A percentile compares a stretch with the other conserved stretches of the same genome.
These are phyloP conservation scores for Carollia perspicillata DNA, from an alignment of 2,113 vertebrate species.

Conservation along the genomic window DNA sequence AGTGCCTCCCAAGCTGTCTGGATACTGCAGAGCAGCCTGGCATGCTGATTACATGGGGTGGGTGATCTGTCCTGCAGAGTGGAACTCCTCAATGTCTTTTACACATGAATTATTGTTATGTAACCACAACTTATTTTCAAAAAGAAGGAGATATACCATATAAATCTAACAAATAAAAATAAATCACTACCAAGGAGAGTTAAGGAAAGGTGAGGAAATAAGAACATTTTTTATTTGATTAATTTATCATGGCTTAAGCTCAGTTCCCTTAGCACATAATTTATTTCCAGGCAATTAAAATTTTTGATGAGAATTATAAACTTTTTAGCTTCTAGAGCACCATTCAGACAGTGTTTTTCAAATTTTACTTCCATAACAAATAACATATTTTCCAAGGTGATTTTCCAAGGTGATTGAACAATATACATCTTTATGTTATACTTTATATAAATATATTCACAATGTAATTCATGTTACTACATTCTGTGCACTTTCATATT, in stretches of 20 bases:
- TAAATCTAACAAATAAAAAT: not conserved
- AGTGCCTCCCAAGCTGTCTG: not conserved
- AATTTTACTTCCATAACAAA: not conserved
- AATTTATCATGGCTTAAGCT: not conserved
- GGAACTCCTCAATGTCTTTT: not conserved
- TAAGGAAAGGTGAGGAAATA: not conserved
- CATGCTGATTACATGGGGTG: not conserved
- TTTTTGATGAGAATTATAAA: conserved; percentile 16
- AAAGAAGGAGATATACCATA: not conserved
- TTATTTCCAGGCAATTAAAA: conserved; percentile 11
- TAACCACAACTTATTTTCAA: not conserved
- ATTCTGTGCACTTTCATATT: not conserved
- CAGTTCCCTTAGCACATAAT: not conserved
- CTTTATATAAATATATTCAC: not conserved
- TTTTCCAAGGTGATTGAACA: not conserved
- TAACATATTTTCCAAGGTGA: not conserved
- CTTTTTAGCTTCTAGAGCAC: not conserved
- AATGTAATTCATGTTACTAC: not conserved
- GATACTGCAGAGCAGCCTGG: not conserved
- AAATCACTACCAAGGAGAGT: not conserved
- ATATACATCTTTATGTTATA: not conserved
- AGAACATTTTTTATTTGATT: conserved; percentile 16
- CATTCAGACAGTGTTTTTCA: not conserved
- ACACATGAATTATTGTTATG: not conserved
- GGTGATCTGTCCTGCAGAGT: not conserved